phyloP scores from a whole-genome alignment of 2,113 vertebrate genomes.

The Erpornis zantholeuca region DNA sequence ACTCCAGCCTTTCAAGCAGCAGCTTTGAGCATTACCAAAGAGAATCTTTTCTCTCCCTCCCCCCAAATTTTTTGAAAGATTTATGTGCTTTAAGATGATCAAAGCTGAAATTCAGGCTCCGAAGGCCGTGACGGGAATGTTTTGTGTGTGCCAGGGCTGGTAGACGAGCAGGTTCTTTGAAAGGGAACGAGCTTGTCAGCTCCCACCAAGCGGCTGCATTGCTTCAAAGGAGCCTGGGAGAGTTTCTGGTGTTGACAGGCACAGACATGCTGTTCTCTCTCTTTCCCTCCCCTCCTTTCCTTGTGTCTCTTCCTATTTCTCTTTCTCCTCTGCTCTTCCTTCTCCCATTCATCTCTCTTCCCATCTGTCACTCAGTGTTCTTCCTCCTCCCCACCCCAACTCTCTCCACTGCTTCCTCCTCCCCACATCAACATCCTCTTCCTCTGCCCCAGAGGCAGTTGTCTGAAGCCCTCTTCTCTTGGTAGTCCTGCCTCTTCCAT shows the following conservation, averaged over 20 bases:
- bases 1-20: conserved; percentile 15
- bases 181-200: conserved; percentile 63
- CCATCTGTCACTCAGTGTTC: neutral
- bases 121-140: conserved; percentile 54
- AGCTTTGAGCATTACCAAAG: conserved; percentile 45
- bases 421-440: neutral
- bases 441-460: neutral
- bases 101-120: conserved; percentile 54
- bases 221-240: conserved; percentile 69
- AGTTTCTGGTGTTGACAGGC: neutral
- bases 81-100: conserved; percentile 71
- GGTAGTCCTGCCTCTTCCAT: neutral
- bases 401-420: neutral
- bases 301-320: conserved; percentile 17
- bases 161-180: conserved; percentile 66
- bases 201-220: neutral
- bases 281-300: neutral
- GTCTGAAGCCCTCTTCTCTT: neutral
- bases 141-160: conserved; percentile 31
- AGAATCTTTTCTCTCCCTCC: conserved; percentile 14
- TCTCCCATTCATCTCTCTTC: neutral
- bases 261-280: conserved; percentile 22
- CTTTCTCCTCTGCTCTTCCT: neutral
- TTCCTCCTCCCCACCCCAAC: neutral
- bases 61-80: conserved; percentile 43